A percentile compares a stretch with the other conserved stretches of the same genome.
Evolutionary conservation across 1,140 invertebrate species (phyloP).

Genomic region (Drosophila athabasca): DNA sequence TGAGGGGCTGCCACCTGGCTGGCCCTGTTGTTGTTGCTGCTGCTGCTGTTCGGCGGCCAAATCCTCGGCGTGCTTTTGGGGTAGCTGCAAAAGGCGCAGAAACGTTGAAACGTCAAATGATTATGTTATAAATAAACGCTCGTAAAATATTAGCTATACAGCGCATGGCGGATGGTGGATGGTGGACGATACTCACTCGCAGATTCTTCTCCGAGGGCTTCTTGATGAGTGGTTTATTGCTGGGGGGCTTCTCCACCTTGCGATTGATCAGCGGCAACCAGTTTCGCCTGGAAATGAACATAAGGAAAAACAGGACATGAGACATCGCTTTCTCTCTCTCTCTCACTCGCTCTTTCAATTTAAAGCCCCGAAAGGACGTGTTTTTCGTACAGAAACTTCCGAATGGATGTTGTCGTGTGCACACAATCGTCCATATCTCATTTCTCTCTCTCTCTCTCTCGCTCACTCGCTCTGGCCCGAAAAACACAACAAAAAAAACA

Average conservation of each 20-base stretch:
- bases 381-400: conserved; percentile 58
- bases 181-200: conserved; percentile 86
- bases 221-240: conserved; percentile 87
- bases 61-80: conserved; percentile 74
- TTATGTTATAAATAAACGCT: conserved; percentile 62
- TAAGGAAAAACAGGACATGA: neutral
- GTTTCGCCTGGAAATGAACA: conserved; percentile 88
- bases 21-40: conserved; percentile 29
- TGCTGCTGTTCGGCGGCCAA: conserved; percentile 52
- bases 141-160: conserved; percentile 33
- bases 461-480: neutral
- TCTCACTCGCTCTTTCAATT: too few species aligned
- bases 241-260: conserved; percentile 91
- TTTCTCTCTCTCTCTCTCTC: conserved; percentile 10
- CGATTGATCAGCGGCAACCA: conserved; percentile 95
- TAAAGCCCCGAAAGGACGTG: too few species aligned
- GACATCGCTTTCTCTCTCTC: conserved; percentile 4
- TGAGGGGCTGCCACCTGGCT: conserved; percentile 57
- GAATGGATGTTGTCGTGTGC: conserved; percentile 54
- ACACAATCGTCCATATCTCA: conserved; percentile 65
- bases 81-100: conserved; percentile 44
- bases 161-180: neutral
- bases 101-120: conserved; percentile 20
- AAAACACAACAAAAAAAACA: too few species aligned
- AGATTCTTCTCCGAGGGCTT: conserved; percentile 91